phyloP scores from a whole-genome alignment of 2,888 invertebrate species.

The Caradrina kadenii region DNA sequence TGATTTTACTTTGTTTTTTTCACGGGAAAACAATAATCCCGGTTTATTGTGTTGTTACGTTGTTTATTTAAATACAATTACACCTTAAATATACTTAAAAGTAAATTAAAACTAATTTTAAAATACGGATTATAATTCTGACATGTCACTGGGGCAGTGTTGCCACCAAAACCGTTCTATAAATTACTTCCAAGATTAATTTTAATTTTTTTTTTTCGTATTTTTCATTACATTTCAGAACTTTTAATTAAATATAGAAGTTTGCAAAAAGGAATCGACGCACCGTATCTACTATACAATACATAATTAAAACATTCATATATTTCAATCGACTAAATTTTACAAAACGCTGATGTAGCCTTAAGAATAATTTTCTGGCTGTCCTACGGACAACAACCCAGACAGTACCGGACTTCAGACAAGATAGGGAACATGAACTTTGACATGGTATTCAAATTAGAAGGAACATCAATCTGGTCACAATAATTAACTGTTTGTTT shows the following conservation, averaged over 20 bases:
- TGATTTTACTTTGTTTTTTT: no score
- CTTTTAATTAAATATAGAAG: background rate
- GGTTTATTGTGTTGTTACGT: no score
- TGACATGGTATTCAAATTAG: conserved; percentile 48
- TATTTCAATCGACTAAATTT: background rate
- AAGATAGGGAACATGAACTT: conserved; percentile 32
- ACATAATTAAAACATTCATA: background rate
- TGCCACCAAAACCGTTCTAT: no score
- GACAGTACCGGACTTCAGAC: background rate
- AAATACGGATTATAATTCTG: no score
- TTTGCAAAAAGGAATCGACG: background rate
- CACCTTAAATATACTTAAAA: no score
- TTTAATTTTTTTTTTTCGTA: background rate
- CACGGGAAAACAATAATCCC: no score
- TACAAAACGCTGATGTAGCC: background rate
- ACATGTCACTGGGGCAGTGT: no score
- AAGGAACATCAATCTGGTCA: conserved; percentile 44
- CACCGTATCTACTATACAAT: background rate
- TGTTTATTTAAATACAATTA: no score
- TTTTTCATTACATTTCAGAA: background rate
- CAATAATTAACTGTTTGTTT: conserved; percentile 48
- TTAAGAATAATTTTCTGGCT: background rate
- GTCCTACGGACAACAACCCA: background rate
- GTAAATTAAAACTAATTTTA: no score
- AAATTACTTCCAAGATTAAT: conserved; percentile 4